Evolutionary conservation across 2,797 vertebrate genomes (phyloP), one percentile per base, ranked within the genome.

Genomic region (Pseudomugil tenellus): DNA sequence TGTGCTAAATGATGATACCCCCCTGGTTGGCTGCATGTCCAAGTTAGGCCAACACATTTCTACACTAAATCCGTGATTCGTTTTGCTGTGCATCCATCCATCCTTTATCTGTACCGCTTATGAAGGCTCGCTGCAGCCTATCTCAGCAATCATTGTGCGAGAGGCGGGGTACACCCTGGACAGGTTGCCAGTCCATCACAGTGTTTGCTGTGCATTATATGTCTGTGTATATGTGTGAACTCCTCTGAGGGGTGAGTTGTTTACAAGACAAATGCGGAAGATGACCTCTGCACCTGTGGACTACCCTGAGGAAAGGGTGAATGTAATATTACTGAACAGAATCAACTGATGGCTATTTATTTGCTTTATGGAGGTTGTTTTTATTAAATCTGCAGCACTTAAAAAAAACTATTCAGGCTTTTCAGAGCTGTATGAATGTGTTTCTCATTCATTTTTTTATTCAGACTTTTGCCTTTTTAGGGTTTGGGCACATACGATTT

Each of bases 221-320:
- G 29, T 29, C 29, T 28, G 66, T 46, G 49, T 66, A 23, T 54
- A 63, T 43, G n/a, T n/a, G n/a, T n/a, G n/a, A n/a, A n/a, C n/a
- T n/a, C n/a, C n/a, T 64, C 58, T 67, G 62, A 58, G 58, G 67
- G 58, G 48, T n/a, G n/a, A 37, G 23, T 34, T 67, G 73, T 74
- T 65, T 37, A 8, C 19, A 70, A 74, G 62, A 8, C 17, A 19
- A 41, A 41, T 41, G 16, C 37, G 17, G 14, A 19, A 43, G 39
- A 43, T 43, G 39, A 43, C 37, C 4, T 41, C 16, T 19, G 17
- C 17, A 43, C 17, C 39, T n/a, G 7, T 43, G 37, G 14, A 41
- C 37, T 41, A 17, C 6, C 14, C 39, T 8, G 17, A 43, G 17
- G 17, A 43, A 43, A n/a, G 39, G 17, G 17, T 43, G 17, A 6